Conservation (phyloP, 2,888 invertebrate species). For the Phasia obesa region DNA sequence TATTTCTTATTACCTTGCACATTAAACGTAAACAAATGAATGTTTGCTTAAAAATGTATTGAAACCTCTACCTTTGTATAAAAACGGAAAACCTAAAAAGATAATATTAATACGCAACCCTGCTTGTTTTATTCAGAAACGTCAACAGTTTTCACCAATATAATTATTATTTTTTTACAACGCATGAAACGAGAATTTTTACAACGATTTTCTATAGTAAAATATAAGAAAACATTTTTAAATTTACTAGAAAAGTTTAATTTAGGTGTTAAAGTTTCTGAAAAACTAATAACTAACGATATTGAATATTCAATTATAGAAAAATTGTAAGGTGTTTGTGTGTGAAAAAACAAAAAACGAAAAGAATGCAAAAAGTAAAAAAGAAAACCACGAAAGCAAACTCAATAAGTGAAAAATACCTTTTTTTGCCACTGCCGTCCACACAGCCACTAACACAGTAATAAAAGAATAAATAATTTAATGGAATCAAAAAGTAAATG, state of each 20-base stretch:
- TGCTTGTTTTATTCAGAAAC: slow-evolving; percentile 64
- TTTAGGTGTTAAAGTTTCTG: slow-evolving; percentile 50
- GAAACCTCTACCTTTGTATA: too few relatives aligned
- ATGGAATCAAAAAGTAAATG: slow-evolving; percentile 41
- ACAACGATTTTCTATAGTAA: slow-evolving; percentile 69
- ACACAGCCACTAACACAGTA: slow-evolving; percentile 18
- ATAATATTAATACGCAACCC: slow-evolving; percentile 13
- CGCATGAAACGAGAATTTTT: slow-evolving; percentile 70
- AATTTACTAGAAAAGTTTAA: slow-evolving; percentile 39
- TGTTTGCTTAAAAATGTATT: neutral
- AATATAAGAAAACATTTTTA: slow-evolving; percentile 43
- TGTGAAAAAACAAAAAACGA: slow-evolving; percentile 27
- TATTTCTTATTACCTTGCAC: too few relatives aligned
- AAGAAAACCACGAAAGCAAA: slow-evolving; percentile 66
- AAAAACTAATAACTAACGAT: slow-evolving; percentile 28
- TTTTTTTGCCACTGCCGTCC: slow-evolving; percentile 49
- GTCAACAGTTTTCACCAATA: slow-evolving; percentile 73
- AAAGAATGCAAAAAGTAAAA: slow-evolving; percentile 67
- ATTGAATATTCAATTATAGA: neutral
- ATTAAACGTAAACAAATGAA: neutral
- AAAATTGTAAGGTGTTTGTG: slow-evolving; percentile 25
- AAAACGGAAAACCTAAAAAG: slow-evolving; percentile 15
- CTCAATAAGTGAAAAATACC: slow-evolving; percentile 47
- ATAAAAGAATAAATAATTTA: slow-evolving; percentile 24
- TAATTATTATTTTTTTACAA: slow-evolving; percentile 67